Base-by-base conservation (phyloP, 92 coral and sea anemone species). In the Plumapathes pennacea region DNA sequence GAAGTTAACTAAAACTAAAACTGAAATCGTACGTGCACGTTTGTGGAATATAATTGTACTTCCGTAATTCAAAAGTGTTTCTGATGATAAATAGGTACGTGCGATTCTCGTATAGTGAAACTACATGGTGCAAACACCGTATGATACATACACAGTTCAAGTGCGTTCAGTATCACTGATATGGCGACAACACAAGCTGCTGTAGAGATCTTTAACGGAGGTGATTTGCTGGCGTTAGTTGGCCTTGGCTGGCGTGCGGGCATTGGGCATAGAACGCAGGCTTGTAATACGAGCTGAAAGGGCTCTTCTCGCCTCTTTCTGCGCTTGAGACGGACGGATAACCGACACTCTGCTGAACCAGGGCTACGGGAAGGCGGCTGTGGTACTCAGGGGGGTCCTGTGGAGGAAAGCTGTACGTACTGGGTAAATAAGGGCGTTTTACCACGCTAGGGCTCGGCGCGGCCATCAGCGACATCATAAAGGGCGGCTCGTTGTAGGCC, bases 201-300 rank as follows among this genome's bases (percentile, higher is more conserved):
- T 32, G 55, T 27, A 48, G 52, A 36, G 47, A 34, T 50, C 28
- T 41, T 46, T 33, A 83, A 32, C 72, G 74, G 19, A 73, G 73
- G 12, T 38, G 36, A 25, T 64, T 74, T 41, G 57, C 23, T 54
- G 51, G 46, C 3, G 49, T 37, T 5, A 88, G 61, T 70, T 80
- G 81, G 69, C 47, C 57, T 29, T 71, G 50, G 5, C 71, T 12
- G 59, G 60, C 62, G 42, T 52, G 53, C 1, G 72, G 51, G 10
- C 79, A 78, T 10, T 72, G 64, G 0, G 72, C 79, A 26, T 78
- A 78, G 51, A 60, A 57, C 26, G 61, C 19, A 4, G 96, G 62
- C 71, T 88, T 88, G 74, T 77, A 82, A 49, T 88, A 88, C 19
- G 96, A 67, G 38, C 66, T 80, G 46, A 78, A 41, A 1, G 89